Base-by-base conservation (phyloP, 1,140 invertebrate genomes). In the Drosophila pandora region DNA sequence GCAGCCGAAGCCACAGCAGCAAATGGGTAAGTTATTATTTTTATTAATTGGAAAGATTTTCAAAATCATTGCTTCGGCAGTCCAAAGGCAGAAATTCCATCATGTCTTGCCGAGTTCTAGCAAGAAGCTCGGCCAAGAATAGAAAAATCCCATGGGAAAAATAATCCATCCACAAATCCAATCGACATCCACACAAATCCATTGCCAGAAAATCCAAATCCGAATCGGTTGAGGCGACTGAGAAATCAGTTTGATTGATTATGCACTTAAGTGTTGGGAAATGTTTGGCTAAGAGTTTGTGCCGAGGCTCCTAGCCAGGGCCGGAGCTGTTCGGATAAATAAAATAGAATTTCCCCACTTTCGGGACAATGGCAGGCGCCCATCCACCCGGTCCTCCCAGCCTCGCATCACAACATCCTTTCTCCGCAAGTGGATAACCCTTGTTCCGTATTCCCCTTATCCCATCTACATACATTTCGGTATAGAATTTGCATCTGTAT, bases 191-290 rank as follows among this genome's bases (percentile, higher is more conserved):
- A 49, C 56, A 64, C 56, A 64, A 64, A 64, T 65, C 39, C 48
- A 39, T 45, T 30, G 55, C 52, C 65, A 17, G 57, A 60, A 85
- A 69, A 68, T 68, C 62, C 28, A 22, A 68, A 52, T 52, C 50
- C 50, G 30, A 69, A 68, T 69, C 65, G 63, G 67, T 69, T 69
- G 64, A 69, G 67, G 64, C 70, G 71, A 76, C 65, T 67, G 30
- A 69, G 73, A 90, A 81, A 85, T 90, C 81, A 90, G 81, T 76
- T 81, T 90, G 85, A 90, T 90, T 90, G 85, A 90, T 90, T 90
- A 90, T 81, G 68, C 85, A 90, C 83, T 89, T 90, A 90, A 90
- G 82, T 82, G 81, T 67, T 65, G 68, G 69, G 62, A 67, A 65
- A 69, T 69, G 67, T 69, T 69, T 69, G 67, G 63, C 52, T 37